Percentiles rank a stretch among this genome's conserved stretches.
Evolutionary conservation across 2,797 vertebrate genomes (phyloP).

Genomic region (Peromyscus melanophrys): DNA sequence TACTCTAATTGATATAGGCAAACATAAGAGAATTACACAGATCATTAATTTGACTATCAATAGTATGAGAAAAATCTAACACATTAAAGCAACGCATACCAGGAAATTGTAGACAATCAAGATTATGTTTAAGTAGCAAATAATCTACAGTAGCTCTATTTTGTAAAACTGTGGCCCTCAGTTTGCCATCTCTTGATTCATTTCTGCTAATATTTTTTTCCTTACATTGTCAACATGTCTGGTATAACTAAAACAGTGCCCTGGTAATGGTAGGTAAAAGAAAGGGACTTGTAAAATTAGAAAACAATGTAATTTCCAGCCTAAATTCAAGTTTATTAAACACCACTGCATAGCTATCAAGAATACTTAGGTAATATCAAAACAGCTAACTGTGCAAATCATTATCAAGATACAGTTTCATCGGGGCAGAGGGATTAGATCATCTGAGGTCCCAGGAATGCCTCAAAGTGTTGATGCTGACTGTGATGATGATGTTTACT

Average conservation of each 20-base stretch:
- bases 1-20: no score
- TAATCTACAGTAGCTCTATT: background rate
- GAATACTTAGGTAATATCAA: background rate
- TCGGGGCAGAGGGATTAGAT: background rate
- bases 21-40: no score
- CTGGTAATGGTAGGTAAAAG: background rate
- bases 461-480: background rate
- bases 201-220: background rate
- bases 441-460: background rate
- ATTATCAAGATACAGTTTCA: background rate
- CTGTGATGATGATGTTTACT: background rate
- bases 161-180: background rate
- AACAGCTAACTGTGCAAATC: background rate
- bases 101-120: background rate
- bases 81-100: background rate
- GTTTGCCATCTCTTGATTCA: background rate
- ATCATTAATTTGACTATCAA: no score
- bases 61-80: background rate
- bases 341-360: background rate
- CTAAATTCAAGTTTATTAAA: background rate
- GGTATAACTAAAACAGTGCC: background rate
- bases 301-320: background rate
- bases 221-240: background rate
- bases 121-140: background rate
- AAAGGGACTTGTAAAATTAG: background rate